phyloP scores from a whole-genome alignment of 2,888 invertebrate genomes.

The Polymixis lichenea region DNA sequence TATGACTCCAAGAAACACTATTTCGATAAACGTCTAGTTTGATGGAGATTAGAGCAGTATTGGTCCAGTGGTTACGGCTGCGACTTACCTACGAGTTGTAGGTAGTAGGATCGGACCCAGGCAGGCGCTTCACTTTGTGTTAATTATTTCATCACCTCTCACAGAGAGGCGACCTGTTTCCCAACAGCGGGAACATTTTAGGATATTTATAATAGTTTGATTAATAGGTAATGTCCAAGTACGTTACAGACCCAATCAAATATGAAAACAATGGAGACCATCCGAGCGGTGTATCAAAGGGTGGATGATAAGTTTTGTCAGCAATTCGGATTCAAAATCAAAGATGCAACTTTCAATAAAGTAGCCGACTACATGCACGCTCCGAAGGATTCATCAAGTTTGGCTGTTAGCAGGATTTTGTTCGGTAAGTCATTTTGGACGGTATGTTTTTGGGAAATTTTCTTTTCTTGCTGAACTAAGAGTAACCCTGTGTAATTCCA shows the following conservation, averaged over 20 bases:
- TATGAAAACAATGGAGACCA: conserved; percentile 68
- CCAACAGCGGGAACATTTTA: no score
- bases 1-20: neutral
- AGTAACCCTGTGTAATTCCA: no score
- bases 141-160: no score
- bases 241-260: conserved; percentile 19
- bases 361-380: conserved; percentile 91
- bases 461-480: no score
- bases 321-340: conserved; percentile 80
- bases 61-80: no score
- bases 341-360: conserved; percentile 79
- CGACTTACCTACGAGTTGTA: no score
- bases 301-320: conserved; percentile 73
- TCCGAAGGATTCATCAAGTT: conserved; percentile 93
- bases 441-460: no score
- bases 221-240: neutral
- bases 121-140: no score
- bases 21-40: neutral
- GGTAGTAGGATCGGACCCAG: no score
- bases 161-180: no score
- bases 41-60: neutral
- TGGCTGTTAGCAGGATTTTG: conserved; percentile 94
- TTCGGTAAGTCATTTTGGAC: conserved; percentile 92
- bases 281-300: conserved; percentile 50
- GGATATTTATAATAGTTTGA: neutral